Evolutionary conservation across 2,797 vertebrate genomes (phyloP).

Genomic region (Mus spretus): DNA sequence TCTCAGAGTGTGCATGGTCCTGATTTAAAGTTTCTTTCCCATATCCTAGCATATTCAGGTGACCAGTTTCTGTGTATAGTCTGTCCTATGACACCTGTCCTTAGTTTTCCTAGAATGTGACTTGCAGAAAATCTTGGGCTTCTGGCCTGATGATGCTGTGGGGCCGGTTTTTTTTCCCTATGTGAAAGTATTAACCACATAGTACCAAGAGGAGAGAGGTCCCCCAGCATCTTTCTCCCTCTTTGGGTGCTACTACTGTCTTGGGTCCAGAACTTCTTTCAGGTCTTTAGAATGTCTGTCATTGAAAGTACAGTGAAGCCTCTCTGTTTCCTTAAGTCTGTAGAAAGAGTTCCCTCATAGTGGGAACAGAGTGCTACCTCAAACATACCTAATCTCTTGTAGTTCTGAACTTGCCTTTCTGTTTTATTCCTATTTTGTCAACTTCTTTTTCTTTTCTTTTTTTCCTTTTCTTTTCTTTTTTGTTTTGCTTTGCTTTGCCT

Average conservation of each 20-base stretch:
- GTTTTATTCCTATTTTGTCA: neutral
- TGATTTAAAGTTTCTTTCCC: neutral
- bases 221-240: neutral
- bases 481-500: neutral
- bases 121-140: neutral
- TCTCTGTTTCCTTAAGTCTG: neutral
- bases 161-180: neutral
- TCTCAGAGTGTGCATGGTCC: no score
- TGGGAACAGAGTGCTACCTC: neutral
- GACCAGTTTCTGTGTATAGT: neutral
- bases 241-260: neutral
- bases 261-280: neutral
- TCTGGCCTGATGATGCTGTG: no score
- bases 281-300: neutral
- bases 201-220: neutral
- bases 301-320: neutral
- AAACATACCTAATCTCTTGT: neutral
- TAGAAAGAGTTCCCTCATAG: neutral
- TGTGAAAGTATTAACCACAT: neutral
- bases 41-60: neutral
- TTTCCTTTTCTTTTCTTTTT: neutral
- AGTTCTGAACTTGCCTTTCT: neutral
- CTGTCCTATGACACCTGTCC: neutral
- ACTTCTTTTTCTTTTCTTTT: neutral
- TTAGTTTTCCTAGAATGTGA: neutral